phyloP scores from a whole-genome alignment of 2,888 invertebrate genomes.

The Mimachlamys varia region DNA sequence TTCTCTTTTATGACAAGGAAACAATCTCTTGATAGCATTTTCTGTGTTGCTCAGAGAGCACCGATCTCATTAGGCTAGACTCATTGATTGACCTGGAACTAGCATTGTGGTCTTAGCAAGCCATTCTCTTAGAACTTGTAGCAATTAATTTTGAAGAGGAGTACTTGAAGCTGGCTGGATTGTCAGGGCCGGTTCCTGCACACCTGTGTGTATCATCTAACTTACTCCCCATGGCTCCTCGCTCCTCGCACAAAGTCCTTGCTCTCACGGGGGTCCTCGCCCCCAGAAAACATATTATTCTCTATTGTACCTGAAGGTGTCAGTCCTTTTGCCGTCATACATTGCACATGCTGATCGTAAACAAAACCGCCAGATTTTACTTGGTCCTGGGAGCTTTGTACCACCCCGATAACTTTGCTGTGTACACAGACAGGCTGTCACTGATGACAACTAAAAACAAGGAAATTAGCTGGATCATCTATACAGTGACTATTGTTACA shows the following conservation, averaged over 20 bases:
- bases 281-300: conserved; percentile 52
- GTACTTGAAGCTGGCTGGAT: conserved; percentile 51
- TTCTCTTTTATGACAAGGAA: not conserved
- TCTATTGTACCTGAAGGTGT: conserved; percentile 44
- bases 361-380: conserved; percentile 41
- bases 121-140: conserved; percentile 51
- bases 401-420: not conserved
- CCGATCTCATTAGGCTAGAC: conserved; percentile 53
- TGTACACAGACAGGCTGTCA: not conserved
- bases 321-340: conserved; percentile 36
- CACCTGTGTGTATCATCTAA: conserved; percentile 51
- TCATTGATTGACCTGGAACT: conserved; percentile 52
- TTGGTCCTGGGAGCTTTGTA: conserved; percentile 9
- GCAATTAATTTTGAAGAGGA: conserved; percentile 55
- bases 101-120: conserved; percentile 47
- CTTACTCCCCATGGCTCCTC: conserved; percentile 43
- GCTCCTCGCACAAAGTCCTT: conserved; percentile 41
- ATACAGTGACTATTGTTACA: not conserved
- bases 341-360: conserved; percentile 46
- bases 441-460: not conserved
- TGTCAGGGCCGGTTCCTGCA: conserved; percentile 42
- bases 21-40: not conserved
- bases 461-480: conserved; percentile 4
- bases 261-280: conserved; percentile 44
- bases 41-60: conserved; percentile 31